Evolutionary conservation across 2,113 vertebrate species (phyloP), one percentile per base, ranked within the genome.

Genomic region (Corvus moneduloides): DNA sequence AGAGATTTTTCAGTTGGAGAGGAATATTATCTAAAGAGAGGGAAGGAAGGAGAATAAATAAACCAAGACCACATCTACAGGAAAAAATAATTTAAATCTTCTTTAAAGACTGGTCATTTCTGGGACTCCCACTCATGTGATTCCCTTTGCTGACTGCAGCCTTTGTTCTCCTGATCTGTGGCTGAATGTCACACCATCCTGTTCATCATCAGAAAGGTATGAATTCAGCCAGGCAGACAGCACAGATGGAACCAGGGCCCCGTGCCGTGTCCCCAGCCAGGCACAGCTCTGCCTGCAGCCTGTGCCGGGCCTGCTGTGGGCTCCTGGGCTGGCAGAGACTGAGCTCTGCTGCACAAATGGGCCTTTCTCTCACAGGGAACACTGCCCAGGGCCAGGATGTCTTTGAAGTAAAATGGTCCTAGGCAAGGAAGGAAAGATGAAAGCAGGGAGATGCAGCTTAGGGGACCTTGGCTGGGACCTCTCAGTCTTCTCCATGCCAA

Each of bases 401-500:
- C 52, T 30, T 24, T 35, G 35, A 4, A 66, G 6, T 9, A 1
- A 24, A 21, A 26, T 3, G 9, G 12, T 12, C 15, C 71, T 2
- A 21, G 43, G n/a, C 30, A 26, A 49, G 67, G 56, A 28, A 16
- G 32, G n/a, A 72, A 35, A 46, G 33, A 22, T 9, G 13, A 44
- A 79, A 72, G 72, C 30, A 22, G 35, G 26, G 26, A 63, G 28
- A 41, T 0, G 3, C 23, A 33, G 27, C 32, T 43, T 52, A 44
- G 58, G 32, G 37, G 2, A 27, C 54, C 33, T 32, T 19, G 48
- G 43, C 39, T 27, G n/a, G 18, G 9, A 23, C 19, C 27, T n/a
- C 67, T 54, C 24, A 1, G 33, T 27, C 33, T 61, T 55, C 6
- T 27, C 56, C 10, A 3, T 1, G 18, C 27, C 3, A 0, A 6